Evolutionary conservation across 2,797 vertebrate species (phyloP).

Genomic region (Enteromius argenteus): DNA sequence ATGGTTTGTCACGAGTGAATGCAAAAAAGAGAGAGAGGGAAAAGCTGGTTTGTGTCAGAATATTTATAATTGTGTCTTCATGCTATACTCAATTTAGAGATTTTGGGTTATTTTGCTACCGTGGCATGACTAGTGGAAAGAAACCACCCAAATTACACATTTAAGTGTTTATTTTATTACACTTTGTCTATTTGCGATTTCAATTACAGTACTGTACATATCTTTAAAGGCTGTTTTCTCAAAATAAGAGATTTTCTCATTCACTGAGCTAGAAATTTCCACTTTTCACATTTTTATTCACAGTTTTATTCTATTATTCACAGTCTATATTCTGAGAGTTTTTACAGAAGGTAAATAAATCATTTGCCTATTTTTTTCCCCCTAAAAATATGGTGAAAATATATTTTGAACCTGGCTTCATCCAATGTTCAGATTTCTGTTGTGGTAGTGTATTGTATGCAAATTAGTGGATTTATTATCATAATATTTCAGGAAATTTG

Average conservation of each 20-base stretch:
- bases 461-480: background rate
- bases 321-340: background rate
- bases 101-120: background rate
- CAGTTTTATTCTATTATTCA: background rate
- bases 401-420: background rate
- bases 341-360: background rate
- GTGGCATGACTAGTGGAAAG: background rate
- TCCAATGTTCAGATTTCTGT: background rate
- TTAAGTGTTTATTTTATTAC: background rate
- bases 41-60: background rate
- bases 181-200: background rate
- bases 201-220: background rate
- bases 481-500: background rate
- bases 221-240: background rate
- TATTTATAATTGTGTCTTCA: background rate
- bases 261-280: background rate
- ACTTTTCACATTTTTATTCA: no score
- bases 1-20: background rate
- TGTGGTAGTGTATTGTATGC: background rate
- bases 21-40: background rate
- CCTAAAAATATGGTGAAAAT: background rate
- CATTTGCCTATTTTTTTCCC: background rate
- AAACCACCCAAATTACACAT: background rate
- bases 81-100: background rate
- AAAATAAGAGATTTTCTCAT: background rate